Evolutionary conservation across 2,797 vertebrate species (phyloP), one percentile per base, ranked within the genome.

Genomic region (Acipenser oxyrinchus): DNA sequence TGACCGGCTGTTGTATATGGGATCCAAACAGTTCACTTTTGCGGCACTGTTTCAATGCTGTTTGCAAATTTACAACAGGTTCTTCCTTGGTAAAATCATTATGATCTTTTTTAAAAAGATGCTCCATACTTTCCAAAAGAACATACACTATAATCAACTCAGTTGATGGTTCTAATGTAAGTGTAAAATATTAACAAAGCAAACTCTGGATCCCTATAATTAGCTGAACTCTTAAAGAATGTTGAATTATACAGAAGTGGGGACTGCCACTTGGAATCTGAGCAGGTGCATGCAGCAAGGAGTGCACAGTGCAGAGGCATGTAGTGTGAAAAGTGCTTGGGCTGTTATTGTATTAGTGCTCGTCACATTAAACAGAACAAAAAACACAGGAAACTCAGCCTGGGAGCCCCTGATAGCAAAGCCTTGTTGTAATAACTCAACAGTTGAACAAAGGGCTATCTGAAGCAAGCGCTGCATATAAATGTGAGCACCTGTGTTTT

Each of bases 331-430:
- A 37, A 37, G 37, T 37, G 69, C 60, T 70, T 9, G 75, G 73
- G 74, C 76, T 83, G 75, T 81, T 71, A 69, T 66, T 71, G 73
- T 78, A 76, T 82, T 72, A 75, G 68, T 68, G 70, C 67, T 13
- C 48, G 72, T 68, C 76, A 83, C 82, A 84, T 83, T 84, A 82
- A 82, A 78, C 73, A 70, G 69, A 74, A 77, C 74, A 74, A 77
- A 77, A 71, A 69, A 23, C 11, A 10, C 18, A 37, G 64, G 50
- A 15, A 48, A 37, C 37, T 37, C 37, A 37, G 37, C 37, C 37
- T 7, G 18, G 66, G 48, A 65, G 9, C 12, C 61, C 18, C 48
- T 52, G 49, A 68, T 58, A 68, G 59, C 6, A 66, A 37, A 55
- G 48, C 61, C 51, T 49, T 15, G 48, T 63, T 69, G 68, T 60